Conservation (phyloP, 2,797 vertebrate genomes). For the Australoheros facetus region DNA sequence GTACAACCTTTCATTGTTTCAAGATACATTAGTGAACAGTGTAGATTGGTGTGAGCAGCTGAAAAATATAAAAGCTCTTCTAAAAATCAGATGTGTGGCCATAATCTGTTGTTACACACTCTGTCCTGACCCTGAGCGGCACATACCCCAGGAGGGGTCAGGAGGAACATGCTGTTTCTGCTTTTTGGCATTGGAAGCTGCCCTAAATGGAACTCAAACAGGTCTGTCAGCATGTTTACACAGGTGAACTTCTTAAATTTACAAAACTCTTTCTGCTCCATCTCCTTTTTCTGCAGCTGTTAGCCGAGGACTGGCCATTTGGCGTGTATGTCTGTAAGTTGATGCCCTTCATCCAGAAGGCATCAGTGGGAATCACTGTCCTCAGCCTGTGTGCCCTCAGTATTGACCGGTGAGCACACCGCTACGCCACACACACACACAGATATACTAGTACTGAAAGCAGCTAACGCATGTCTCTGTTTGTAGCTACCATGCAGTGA, state of each 20-base stretch:
- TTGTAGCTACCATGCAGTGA: conserved; percentile 88
- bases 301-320: conserved; percentile 89
- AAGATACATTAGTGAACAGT: not conserved
- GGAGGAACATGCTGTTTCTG: conserved; percentile 14
- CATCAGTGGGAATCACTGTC: conserved; percentile 89
- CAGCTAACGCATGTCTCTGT: not conserved
- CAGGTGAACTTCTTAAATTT: not conserved
- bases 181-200: conserved; percentile 24
- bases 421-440: not conserved
- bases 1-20: not conserved
- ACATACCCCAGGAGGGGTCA: not conserved
- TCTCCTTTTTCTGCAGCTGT: conserved; percentile 71
- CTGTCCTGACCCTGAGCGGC: conserved; percentile 27
- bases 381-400: conserved; percentile 91
- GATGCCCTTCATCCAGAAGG: conserved; percentile 90
- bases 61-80: not conserved
- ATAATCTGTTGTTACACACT: conserved; percentile 4
- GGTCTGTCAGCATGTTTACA: conserved; percentile 3
- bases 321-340: conserved; percentile 87
- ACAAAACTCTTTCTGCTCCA: not conserved
- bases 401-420: conserved; percentile 84
- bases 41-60: not conserved
- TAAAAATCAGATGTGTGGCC: not conserved
- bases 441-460: not conserved
- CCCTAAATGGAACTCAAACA: conserved; percentile 6